These are phyloP conservation scores for Nycticorax nycticorax DNA, from an alignment of 2,113 vertebrate genomes.

Conservation along the genomic window DNA sequence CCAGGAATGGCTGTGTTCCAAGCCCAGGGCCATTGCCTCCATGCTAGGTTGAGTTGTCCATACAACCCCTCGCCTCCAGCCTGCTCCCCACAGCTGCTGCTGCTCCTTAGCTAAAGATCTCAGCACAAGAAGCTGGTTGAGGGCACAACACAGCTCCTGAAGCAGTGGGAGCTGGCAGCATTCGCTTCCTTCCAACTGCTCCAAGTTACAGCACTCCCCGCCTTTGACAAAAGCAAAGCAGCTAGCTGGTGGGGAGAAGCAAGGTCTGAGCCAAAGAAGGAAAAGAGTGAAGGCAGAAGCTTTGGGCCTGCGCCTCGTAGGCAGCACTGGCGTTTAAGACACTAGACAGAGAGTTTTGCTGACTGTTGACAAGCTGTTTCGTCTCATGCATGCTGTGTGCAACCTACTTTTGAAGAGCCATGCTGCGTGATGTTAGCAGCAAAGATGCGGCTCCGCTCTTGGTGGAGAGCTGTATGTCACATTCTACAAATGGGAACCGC, in stretches of 20 bases:
- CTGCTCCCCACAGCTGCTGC: background rate
- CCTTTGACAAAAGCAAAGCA: background rate
- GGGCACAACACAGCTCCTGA: background rate
- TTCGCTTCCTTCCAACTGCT: background rate
- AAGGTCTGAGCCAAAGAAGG: background rate
- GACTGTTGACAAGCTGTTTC: background rate
- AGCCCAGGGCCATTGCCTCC: background rate
- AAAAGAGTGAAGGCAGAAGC: background rate
- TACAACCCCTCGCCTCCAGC: background rate
- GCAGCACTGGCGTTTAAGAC: background rate
- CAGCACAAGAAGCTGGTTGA: background rate
- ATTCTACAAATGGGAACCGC: background rate
- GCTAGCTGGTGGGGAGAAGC: background rate
- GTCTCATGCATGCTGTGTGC: background rate
- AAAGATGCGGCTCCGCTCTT: background rate
- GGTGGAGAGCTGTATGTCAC: background rate
- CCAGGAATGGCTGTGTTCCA: background rate
- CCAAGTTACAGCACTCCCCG: background rate
- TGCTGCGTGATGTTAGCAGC: background rate
- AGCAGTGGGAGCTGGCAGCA: background rate
- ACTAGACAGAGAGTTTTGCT: background rate
- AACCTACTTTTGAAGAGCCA: background rate
- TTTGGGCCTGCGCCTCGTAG: background rate
- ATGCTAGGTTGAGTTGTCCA: fast-evolving
- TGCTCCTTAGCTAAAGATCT: background rate